Base-by-base conservation (phyloP, 2,113 vertebrate genomes). In the Enhydra lutris region DNA sequence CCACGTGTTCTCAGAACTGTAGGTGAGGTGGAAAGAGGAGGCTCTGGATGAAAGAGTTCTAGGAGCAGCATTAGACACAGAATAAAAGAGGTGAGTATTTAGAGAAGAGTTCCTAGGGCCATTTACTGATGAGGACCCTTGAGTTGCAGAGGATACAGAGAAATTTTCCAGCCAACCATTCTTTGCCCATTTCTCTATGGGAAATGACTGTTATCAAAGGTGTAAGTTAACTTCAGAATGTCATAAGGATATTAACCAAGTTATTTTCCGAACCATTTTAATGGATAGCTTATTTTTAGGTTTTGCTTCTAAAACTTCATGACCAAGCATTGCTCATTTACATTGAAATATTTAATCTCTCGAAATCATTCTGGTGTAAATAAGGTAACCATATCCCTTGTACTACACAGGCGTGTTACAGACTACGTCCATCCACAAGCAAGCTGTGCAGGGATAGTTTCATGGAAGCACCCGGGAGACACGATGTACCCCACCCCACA, bases 21-120 rank as follows among this genome's bases (percentile, higher is more conserved):
- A 36, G 42, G 24, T 0, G 31, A 89, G 42, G 4, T 4, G 2
- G 4, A 20, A 34, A 71, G 23, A 52, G 5, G 10, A 26, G 59
- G 17, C 31, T 86, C 63, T 7, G 8, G 26, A 0, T 21, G 47
- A 26, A 10, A 15, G 14, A 6, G 50, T 2, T 36, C 4, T 31
- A 12, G 6, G 3, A 17, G 17, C 2, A 0, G 39, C 39, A 80
- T 55, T 11, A 14, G 74, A 42, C 29, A n/a, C n/a, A 92, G 29
- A 39, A 81, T 13, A 69, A 50, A 34, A 63, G 24, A 50, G 47
- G 3, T 4, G 31, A 3, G 3, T 21, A 17, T 26, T 34, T 73
- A 11, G 24, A 71, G 4, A 80, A 18, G 1, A 3, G 1, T 8
- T 0, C 20, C 12, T 2, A 47, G 20, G 63, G 8, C 23, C 24